Conservation (phyloP, 2,113 vertebrate genomes). For the Elephas maximus region DNA sequence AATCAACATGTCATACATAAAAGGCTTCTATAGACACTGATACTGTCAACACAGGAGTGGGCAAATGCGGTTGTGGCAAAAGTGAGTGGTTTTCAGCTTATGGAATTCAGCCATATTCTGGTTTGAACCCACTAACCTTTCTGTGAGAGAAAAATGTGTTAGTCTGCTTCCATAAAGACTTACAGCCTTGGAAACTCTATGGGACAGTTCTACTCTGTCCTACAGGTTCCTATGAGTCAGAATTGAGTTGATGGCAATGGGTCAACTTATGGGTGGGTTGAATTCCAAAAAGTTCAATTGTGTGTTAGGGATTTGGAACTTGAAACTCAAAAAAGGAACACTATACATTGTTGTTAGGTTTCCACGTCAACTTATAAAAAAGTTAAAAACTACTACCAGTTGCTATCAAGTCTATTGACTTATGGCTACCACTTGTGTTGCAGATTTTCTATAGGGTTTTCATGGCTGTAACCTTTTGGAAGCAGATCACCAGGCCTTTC, state of each 20-base stretch:
- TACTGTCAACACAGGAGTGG: fast-evolving
- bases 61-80: too few species aligned
- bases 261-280: fast-evolving
- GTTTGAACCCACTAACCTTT: background rate
- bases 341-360: fast-evolving
- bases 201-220: background rate
- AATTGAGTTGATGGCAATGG: background rate
- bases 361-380: fast-evolving
- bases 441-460: background rate
- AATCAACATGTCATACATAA: fast-evolving
- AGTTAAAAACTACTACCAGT: background rate
- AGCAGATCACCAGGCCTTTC: background rate
- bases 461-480: background rate
- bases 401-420: background rate
- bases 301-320: background rate
- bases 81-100: background rate
- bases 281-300: too few species aligned
- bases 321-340: background rate
- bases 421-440: background rate
- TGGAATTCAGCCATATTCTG: background rate
- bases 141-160: background rate
- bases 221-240: background rate
- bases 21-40: too few species aligned
- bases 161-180: background rate
- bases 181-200: background rate